A percentile compares a stretch with the other conserved stretches of the same genome.
Conservation (phyloP, 2,888 invertebrate species). For the Mactromeris polynyma region DNA sequence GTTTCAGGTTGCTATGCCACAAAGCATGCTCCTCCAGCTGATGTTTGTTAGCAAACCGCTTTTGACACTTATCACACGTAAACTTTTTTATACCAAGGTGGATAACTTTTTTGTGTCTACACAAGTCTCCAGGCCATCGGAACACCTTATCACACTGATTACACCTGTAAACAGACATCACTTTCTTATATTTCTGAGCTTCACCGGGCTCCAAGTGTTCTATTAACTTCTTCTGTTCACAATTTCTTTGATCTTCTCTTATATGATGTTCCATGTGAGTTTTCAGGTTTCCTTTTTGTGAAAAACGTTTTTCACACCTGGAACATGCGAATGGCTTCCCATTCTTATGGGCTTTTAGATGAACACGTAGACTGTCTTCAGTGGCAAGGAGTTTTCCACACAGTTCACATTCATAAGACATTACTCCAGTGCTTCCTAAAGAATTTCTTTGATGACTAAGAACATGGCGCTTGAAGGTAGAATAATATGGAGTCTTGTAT, state of each 20-base stretch:
- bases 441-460: neutral
- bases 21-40: neutral
- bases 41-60: neutral
- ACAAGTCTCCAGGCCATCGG: constrained; percentile 2
- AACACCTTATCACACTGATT: constrained; percentile 1
- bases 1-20: neutral
- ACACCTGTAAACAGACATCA: neutral
- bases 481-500: constrained; percentile 3
- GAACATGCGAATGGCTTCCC: neutral
- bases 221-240: neutral
- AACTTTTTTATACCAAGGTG: constrained; percentile 19
- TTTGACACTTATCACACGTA: neutral
- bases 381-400: neutral
- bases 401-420: neutral
- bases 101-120: constrained; percentile 16
- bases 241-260: neutral
- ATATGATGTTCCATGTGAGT: neutral
- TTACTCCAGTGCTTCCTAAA: neutral
- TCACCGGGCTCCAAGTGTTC: neutral
- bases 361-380: neutral
- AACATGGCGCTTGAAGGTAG: constrained; percentile 14
- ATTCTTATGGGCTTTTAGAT: constrained; percentile 11
- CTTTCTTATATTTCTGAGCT: neutral
- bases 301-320: neutral
- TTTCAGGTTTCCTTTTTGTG: constrained; percentile 29